Base-by-base conservation (phyloP, 2,113 vertebrate species). In the Plotosus lineatus region DNA sequence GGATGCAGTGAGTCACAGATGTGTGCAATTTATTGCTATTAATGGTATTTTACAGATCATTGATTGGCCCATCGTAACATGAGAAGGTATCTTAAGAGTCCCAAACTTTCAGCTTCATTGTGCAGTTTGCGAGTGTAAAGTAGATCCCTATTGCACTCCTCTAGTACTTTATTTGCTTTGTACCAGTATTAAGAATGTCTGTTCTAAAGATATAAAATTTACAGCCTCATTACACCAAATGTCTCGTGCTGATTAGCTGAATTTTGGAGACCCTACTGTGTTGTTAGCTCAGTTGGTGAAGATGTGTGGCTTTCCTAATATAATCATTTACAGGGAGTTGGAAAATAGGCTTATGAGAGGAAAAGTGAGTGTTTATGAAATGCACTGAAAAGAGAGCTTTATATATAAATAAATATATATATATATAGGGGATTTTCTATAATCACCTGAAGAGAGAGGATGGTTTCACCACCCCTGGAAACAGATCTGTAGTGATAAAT, bases 41-140 rank as follows among this genome's bases (percentile, higher is more conserved):
- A 77, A 68, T 75, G 28, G 19, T 46, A 50, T 82, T 58, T 82
- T 50, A 82, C 80, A 82, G 73, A 68, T 51, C 80, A 82, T 82
- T 82, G 61, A 61, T 69, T 5, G 63, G 38, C 38, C 73, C 61
- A 46, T 36, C 48, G 50, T 48, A 42, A 82, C 73, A 69, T 42
- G 74, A 55, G n/a, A 68, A 74, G 48, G 8, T n/a, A 26, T 75
- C n/a, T n/a, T 61, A 46, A 38, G 19, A 72, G 4, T 48, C 44
- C 28, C n/a, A 82, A 76, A 82, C 21, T 68, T 82, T 31, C 73
- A 68, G 60, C 60, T 40, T 26, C 44, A 33, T 68, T 77, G 40
- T 81, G 50, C 73, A 55, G 63, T 75, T 68, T 38, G n/a, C 38
- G 26, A 58, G 14, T 33, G 61, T 76, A 81, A 76, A 69, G 21